Conservation (phyloP, 2,797 vertebrate genomes). For the Myiothlypis coronata region DNA sequence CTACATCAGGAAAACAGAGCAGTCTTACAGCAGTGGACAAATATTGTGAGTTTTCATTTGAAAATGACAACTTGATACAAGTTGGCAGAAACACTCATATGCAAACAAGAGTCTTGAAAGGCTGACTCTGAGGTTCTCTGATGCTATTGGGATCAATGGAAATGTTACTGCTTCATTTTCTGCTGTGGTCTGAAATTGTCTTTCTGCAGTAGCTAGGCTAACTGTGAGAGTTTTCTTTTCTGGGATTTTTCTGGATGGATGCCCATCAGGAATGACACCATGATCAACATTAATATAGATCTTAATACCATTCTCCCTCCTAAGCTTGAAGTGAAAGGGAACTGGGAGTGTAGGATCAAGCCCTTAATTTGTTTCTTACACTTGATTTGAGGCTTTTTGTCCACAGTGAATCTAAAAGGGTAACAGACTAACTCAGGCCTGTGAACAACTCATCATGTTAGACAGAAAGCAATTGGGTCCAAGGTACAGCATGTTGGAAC, state of each 20-base stretch:
- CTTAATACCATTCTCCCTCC: neutral
- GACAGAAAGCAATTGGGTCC: constrained; percentile 26
- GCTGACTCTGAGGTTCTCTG: neutral
- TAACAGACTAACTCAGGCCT: neutral
- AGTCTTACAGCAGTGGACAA: neutral
- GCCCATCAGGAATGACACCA: neutral
- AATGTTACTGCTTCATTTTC: neutral
- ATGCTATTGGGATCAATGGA: neutral
- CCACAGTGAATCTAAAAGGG: neutral
- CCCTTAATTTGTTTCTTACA: neutral
- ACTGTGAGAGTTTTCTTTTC: neutral
- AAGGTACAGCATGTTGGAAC: neutral
- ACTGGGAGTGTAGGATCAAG: neutral
- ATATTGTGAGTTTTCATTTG: neutral
- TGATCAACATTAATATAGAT: neutral
- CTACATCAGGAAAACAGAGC: neutral
- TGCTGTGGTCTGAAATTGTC: neutral
- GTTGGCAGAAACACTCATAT: neutral
- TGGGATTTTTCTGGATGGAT: neutral
- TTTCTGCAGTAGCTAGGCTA: neutral
- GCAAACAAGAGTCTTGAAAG: neutral
- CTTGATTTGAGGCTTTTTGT: neutral
- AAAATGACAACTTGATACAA: neutral
- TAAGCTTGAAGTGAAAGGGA: neutral
- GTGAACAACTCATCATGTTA: neutral